These are phyloP conservation scores for Cynopterus sphinx DNA, from an alignment of 2,797 vertebrate species.

Conservation along the genomic window DNA sequence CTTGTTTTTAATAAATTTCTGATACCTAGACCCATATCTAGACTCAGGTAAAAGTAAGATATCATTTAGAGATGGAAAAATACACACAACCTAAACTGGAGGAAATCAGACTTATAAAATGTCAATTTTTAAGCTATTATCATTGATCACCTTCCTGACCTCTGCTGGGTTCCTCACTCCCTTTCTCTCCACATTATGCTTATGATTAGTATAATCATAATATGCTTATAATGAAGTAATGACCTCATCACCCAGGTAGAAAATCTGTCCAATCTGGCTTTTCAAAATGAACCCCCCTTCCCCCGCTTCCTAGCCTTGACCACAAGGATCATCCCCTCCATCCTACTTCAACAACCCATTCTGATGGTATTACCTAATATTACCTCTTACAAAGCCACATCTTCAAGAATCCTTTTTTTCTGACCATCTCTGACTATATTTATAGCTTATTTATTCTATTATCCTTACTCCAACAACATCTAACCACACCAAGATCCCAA, in stretches of 20 bases:
- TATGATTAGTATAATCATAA: neutral
- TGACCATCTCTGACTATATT: neutral
- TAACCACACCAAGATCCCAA: neutral
- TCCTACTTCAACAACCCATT: neutral
- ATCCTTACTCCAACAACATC: neutral
- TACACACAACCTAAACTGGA: neutral
- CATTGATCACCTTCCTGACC: neutral
- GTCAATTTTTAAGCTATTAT: neutral
- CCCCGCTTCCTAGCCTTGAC: too few relatives aligned
- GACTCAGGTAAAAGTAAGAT: neutral
- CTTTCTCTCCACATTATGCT: neutral
- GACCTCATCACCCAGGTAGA: neutral
- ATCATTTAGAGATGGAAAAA: neutral
- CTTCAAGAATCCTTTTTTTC: neutral
- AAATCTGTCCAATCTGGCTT: neutral
- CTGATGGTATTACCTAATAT: neutral
- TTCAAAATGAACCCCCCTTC: neutral
- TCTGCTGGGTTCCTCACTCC: neutral
- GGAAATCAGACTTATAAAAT: neutral
- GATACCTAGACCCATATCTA: neutral
- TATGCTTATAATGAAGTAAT: neutral
- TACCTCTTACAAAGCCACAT: neutral
- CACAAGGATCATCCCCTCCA: neutral
- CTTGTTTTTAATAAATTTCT: constrained; percentile 14
- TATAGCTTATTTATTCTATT: neutral